A percentile compares a stretch with the other conserved stretches of the same genome.
Evolutionary conservation across 2,113 vertebrate species (phyloP).

Genomic region (Apodemus speciosus): DNA sequence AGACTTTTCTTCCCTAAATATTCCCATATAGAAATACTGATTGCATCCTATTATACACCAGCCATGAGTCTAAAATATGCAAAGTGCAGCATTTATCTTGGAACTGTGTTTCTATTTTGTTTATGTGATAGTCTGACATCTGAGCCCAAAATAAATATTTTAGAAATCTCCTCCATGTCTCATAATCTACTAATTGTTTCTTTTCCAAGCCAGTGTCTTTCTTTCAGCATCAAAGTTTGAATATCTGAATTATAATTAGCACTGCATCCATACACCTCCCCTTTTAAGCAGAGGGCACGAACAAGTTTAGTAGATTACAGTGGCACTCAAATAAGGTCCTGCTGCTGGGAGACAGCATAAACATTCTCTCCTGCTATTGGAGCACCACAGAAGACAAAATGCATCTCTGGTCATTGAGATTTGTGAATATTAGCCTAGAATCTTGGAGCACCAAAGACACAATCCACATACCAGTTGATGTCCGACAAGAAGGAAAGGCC

Average conservation of each 20-base stretch:
- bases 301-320: not conserved
- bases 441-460: no score
- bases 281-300: not conserved
- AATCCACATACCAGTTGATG: no score
- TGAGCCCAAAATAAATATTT: constrained; percentile 62
- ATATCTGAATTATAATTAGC: constrained; percentile 29
- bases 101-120: constrained; percentile 52
- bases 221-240: constrained; percentile 37
- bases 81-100: constrained; percentile 55
- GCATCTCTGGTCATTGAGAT: not conserved
- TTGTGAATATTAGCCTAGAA: no score
- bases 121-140: constrained; percentile 45
- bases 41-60: not conserved
- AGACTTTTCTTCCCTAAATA: constrained; percentile 13
- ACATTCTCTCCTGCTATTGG: not conserved
- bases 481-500: no score
- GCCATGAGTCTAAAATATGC: constrained; percentile 2
- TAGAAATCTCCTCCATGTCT: constrained; percentile 42
- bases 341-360: no score
- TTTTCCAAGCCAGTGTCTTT: not conserved
- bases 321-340: fast-evolving
- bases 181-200: constrained; percentile 33
- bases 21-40: constrained; percentile 39
- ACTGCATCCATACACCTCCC: not conserved
- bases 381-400: not conserved